Conservation (phyloP, 2,113 vertebrate genomes). For the Chaetorhynchus papuensis region DNA sequence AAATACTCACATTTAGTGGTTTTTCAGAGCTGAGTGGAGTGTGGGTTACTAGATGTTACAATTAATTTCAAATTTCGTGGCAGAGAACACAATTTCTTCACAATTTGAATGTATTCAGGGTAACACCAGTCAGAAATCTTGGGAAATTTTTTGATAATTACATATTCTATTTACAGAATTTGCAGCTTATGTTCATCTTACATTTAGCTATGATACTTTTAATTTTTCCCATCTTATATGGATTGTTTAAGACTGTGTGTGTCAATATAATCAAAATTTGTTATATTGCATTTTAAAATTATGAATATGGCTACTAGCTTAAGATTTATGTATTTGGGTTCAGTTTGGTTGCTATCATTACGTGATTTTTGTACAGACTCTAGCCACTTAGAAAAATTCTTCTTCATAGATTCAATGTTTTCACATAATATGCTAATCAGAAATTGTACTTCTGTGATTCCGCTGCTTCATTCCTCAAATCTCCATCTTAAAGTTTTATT, state of each 20-base stretch:
- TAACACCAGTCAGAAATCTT: neutral
- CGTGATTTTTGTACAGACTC: neutral
- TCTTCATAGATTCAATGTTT: neutral
- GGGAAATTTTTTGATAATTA: neutral
- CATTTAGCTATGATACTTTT: neutral
- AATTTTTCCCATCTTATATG: accelerated
- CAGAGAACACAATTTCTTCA: neutral
- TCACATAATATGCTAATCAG: neutral
- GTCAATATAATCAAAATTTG: neutral
- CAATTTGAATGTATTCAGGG: neutral
- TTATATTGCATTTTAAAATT: neutral
- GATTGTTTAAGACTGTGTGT: neutral
- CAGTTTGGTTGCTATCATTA: neutral
- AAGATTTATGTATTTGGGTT: neutral
- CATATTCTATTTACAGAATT: neutral
- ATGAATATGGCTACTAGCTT: neutral
- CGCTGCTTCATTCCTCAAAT: neutral
- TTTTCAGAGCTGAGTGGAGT: neutral
- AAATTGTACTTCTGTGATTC: neutral
- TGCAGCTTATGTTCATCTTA: neutral
- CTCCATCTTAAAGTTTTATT: neutral
- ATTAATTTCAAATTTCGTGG: neutral
- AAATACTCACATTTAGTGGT: neutral
- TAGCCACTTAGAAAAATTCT: neutral
- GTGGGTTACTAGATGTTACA: neutral